Conservation (phyloP, 35 echinoderm and acorn worm species). For the Heliocidaris erythrogramma region DNA sequence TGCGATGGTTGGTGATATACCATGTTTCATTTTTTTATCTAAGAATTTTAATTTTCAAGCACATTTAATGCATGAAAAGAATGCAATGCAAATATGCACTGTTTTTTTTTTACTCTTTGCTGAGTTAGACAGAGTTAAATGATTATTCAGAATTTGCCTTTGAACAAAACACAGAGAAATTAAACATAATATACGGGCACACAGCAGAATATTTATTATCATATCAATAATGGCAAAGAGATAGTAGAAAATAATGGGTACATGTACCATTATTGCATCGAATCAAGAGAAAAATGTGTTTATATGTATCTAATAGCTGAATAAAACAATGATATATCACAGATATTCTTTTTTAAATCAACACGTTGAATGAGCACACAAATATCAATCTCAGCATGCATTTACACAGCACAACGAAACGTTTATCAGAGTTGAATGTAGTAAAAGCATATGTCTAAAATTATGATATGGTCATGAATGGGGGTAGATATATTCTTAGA, state of each 20-base stretch:
- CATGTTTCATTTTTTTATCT: no score
- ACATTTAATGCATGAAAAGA: no score
- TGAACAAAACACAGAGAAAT: not conserved
- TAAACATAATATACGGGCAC: not conserved
- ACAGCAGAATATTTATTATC: not conserved
- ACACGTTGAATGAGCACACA: not conserved
- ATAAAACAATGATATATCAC: not conserved
- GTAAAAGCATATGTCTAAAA: not conserved
- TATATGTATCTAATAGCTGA: not conserved
- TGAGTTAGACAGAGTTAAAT: no score
- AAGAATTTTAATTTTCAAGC: no score
- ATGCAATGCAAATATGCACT: no score
- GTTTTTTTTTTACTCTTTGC: no score
- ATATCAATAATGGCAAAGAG: not conserved
- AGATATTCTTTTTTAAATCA: not conserved
- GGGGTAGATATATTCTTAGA: not conserved
- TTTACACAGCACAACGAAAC: not conserved
- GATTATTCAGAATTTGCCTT: no score
- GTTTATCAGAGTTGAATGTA: not conserved
- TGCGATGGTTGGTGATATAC: no score
- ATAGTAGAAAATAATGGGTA: no score
- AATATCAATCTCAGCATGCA: not conserved
- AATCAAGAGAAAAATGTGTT: not conserved
- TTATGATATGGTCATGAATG: not conserved
- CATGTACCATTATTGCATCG: no score